phyloP scores from a whole-genome alignment of 2,797 vertebrate species.

The Catostomus latipinnis region DNA sequence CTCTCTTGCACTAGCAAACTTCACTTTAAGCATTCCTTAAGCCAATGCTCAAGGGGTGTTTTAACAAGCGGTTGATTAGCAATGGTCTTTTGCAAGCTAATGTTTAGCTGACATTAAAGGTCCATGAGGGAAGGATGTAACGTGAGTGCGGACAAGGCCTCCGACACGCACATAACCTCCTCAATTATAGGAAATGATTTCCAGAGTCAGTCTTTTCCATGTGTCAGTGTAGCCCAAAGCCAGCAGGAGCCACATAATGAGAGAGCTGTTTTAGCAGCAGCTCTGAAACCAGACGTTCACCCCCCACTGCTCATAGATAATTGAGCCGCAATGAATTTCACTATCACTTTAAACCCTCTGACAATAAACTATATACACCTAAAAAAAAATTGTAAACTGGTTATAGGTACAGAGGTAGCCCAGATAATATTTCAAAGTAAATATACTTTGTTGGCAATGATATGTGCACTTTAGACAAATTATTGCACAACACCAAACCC shows the following conservation, averaged over 20 bases:
- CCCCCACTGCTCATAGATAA: constrained; percentile 40
- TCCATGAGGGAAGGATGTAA: constrained; percentile 55
- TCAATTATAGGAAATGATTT: constrained; percentile 5
- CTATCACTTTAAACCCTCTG: constrained; percentile 19
- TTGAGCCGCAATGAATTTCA: neutral
- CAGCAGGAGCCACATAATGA: neutral
- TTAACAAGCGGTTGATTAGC: constrained; percentile 68
- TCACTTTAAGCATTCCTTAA: constrained; percentile 60
- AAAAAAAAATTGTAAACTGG: constrained; percentile 14
- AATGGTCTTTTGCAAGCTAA: constrained; percentile 62
- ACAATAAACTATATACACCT: constrained; percentile 30
- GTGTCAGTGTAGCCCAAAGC: neutral
- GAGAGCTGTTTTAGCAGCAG: neutral
- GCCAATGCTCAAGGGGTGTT: constrained; percentile 59
- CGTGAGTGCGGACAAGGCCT: neutral
- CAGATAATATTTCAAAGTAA: constrained; percentile 24
- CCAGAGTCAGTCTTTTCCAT: constrained; percentile 9
- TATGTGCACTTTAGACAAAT: neutral
- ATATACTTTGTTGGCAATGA: constrained; percentile 9
- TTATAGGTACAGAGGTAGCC: constrained; percentile 27
- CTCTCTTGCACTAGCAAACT: constrained; percentile 57
- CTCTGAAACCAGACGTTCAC: neutral
- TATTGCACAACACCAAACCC: neutral
- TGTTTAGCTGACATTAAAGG: constrained; percentile 64
- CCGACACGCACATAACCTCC: neutral